A percentile compares a stretch with the other conserved stretches of the same genome.
phyloP scores from a whole-genome alignment of 2,797 vertebrate genomes.

The Austrolebias charrua region DNA sequence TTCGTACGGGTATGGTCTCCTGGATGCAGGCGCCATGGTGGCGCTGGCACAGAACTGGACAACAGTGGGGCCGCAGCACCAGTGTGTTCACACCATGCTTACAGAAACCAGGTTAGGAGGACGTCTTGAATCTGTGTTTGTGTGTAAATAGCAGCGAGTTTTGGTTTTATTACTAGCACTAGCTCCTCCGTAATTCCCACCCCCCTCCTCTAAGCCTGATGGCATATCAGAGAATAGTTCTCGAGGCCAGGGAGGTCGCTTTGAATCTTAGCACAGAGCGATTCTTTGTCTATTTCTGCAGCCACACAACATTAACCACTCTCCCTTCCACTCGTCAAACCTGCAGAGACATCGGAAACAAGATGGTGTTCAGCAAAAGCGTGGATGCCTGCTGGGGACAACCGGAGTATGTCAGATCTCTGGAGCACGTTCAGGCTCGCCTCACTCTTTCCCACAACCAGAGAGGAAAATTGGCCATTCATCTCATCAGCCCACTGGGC shows the following conservation, averaged over 20 bases:
- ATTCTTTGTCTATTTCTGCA: slow-evolving; percentile 38
- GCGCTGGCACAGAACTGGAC: slow-evolving; percentile 93
- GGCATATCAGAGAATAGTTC: slow-evolving; percentile 26
- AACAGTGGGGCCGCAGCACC: slow-evolving; percentile 86
- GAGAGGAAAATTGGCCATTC: slow-evolving; percentile 92
- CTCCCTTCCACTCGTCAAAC: slow-evolving; percentile 47
- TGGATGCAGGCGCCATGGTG: slow-evolving; percentile 94
- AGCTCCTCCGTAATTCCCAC: slow-evolving; percentile 18
- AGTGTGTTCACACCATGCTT: slow-evolving; percentile 89
- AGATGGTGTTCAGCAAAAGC: slow-evolving; percentile 85
- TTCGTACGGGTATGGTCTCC: slow-evolving; percentile 92
- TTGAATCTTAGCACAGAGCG: slow-evolving; percentile 31
- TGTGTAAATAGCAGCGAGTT: slow-evolving; percentile 19
- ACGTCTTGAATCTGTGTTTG: slow-evolving; percentile 9
- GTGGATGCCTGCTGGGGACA: slow-evolving; percentile 89
- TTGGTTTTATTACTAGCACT: slow-evolving; percentile 22
- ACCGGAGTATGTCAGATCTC: slow-evolving; percentile 83
- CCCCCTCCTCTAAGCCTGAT: slow-evolving; percentile 18
- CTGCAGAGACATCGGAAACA: slow-evolving; percentile 88
- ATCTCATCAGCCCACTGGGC: slow-evolving; percentile 92
- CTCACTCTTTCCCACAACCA: slow-evolving; percentile 93
- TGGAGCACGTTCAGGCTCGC: slow-evolving; percentile 92
- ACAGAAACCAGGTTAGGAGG: slow-evolving; percentile 83
- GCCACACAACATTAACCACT: slow-evolving; percentile 61
- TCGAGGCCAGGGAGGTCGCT: slow-evolving; percentile 12